These are phyloP conservation scores for Campylorhamphus procurvoides DNA, from an alignment of 2,113 vertebrate species.

Conservation along the genomic window DNA sequence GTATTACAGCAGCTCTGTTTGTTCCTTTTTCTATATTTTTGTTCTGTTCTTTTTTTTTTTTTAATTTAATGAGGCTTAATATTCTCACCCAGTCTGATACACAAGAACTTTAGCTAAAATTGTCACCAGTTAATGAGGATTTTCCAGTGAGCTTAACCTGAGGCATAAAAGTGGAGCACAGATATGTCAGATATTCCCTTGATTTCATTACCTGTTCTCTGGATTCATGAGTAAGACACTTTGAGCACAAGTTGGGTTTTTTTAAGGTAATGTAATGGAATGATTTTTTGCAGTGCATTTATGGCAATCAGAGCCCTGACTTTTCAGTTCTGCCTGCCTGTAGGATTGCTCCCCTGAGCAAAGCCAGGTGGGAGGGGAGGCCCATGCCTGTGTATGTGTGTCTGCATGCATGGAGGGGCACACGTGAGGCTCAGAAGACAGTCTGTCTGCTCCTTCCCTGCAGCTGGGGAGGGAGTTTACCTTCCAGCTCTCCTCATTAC, in stretches of 20 bases:
- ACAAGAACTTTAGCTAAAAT: background rate
- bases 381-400: rapidly evolving
- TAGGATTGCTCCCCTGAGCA: background rate
- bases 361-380: background rate
- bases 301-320: background rate
- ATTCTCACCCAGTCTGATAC: background rate
- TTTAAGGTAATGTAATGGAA: background rate
- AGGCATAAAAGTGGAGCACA: background rate
- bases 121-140: conserved; percentile 37
- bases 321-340: rapidly evolving
- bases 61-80: conserved; percentile 57
- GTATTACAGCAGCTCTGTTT: background rate
- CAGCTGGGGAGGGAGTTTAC: background rate
- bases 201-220: background rate
- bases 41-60: background rate
- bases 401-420: background rate
- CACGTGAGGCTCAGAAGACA: background rate
- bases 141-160: conserved; percentile 21
- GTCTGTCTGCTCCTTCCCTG: background rate
- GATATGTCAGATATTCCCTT: background rate
- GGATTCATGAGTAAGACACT: background rate
- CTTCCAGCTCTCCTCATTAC: conserved; percentile 72
- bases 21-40: background rate
- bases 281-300: background rate
- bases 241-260: background rate